Evolutionary conservation across 2,888 invertebrate genomes (phyloP).

Genomic region (Myathropa florea): DNA sequence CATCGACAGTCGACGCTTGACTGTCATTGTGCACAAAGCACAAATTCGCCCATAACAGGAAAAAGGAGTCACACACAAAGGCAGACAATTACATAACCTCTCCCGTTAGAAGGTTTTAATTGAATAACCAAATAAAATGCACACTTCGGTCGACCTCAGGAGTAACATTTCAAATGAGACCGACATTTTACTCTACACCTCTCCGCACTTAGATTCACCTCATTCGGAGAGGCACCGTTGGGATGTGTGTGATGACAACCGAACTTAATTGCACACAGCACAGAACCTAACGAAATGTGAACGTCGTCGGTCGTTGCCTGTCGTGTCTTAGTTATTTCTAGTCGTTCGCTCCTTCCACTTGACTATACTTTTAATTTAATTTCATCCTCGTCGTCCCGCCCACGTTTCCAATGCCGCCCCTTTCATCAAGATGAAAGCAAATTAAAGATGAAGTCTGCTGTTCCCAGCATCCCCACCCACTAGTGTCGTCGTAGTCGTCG

Average conservation of each 20-base stretch:
- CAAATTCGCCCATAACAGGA: not conserved
- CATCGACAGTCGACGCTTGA: not conserved
- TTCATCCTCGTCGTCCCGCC: not conserved
- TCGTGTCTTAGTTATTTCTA: not conserved
- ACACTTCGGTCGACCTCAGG: slow-evolving; percentile 37
- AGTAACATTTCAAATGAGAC: slow-evolving; percentile 29
- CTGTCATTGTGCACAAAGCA: too few relatives aligned
- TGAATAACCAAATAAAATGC: slow-evolving; percentile 26
- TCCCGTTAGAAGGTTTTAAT: not conserved
- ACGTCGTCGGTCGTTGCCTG: slow-evolving; percentile 12
- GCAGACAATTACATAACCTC: slow-evolving; percentile 1
- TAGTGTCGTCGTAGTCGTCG: not conserved
- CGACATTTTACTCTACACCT: slow-evolving; percentile 4
- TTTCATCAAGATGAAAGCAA: slow-evolving; percentile 41
- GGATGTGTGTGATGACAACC: slow-evolving; percentile 36
- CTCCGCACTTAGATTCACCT: too few relatives aligned
- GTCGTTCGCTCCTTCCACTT: slow-evolving; percentile 24
- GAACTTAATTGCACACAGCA: slow-evolving; percentile 43
- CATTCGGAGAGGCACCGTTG: too few relatives aligned
- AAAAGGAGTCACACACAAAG: not conserved
- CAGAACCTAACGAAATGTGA: slow-evolving; percentile 18
- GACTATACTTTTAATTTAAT: slow-evolving; percentile 50
- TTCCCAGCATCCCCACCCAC: not conserved
- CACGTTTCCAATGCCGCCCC: not conserved
- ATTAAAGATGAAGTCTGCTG: slow-evolving; percentile 32